Percentiles rank a stretch among this genome's conserved stretches.
Evolutionary conservation across 1,140 invertebrate species (phyloP).

Genomic region (Drosophila lacertosa): DNA sequence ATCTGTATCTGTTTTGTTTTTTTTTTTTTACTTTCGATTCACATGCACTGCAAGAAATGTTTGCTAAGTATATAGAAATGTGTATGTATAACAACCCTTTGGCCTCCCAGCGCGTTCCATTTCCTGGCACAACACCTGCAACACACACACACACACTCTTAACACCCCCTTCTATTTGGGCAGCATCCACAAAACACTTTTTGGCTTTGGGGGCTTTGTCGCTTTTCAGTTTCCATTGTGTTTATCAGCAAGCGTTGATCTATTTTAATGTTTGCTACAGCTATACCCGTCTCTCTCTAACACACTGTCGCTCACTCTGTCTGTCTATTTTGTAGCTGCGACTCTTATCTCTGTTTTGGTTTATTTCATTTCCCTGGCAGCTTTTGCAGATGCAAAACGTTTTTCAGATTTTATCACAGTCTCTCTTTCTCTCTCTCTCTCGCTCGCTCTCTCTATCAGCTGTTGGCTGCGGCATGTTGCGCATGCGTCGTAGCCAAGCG

Average conservation of each 20-base stretch:
- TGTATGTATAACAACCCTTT: slow-evolving; percentile 29
- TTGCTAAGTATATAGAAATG: neutral
- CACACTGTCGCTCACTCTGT: no score
- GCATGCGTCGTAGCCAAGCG: slow-evolving; percentile 63
- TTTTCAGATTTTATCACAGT: slow-evolving; percentile 42
- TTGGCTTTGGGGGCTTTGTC: slow-evolving; percentile 39
- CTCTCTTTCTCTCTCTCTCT: slow-evolving; percentile 30
- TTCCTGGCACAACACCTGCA: slow-evolving; percentile 26
- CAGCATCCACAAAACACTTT: neutral
- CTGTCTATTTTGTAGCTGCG: slow-evolving; percentile 20
- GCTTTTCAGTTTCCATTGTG: slow-evolving; percentile 59
- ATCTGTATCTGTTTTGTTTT: slow-evolving; percentile 64
- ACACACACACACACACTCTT: slow-evolving; percentile 8
- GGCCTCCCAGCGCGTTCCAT: slow-evolving; percentile 23
- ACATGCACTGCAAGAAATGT: slow-evolving; percentile 19
- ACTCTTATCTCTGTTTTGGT: slow-evolving; percentile 71
- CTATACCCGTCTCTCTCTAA: neutral
- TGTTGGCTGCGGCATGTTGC: slow-evolving; percentile 66
- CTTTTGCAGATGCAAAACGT: slow-evolving; percentile 72
- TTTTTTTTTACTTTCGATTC: neutral
- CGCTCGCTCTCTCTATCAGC: slow-evolving; percentile 55
- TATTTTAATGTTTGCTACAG: slow-evolving; percentile 68
- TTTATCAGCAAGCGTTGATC: slow-evolving; percentile 69
- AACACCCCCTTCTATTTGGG: slow-evolving; percentile 3
- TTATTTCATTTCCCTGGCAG: slow-evolving; percentile 79